Evolutionary conservation across 2,888 invertebrate species (phyloP), one percentile per base, ranked within the genome.

Genomic region (Apocheima hispidaria): DNA sequence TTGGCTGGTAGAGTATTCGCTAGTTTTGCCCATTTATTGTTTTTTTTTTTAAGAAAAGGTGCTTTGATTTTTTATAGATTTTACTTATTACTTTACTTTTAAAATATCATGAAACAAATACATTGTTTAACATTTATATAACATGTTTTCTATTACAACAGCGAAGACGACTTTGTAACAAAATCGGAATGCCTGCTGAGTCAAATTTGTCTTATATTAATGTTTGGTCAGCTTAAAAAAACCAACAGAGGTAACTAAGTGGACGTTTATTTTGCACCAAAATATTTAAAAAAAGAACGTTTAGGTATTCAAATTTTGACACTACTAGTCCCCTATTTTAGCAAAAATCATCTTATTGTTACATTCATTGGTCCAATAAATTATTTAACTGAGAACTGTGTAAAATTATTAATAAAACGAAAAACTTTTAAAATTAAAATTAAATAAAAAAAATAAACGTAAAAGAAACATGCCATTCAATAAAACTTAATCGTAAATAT

Each of bases 401-500:
- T 14, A 10, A 16, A 44, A 14, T 16, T 10, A 41, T 6, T n/a
- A 21, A 6, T 0, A 10, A 41, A 28, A 14, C 26, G 1, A 16
- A 5, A 9, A 36, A 14, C 33, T 49, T 14, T 20, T 20, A 14
- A 14, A 35, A 7, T 16, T 12, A 38, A 38, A 51, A 48, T 18
- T 33, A 48, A 44, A 16, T 18, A 48, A 18, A 18, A 9, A n/a
- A n/a, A n/a, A n/a, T n/a, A n/a, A n/a, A n/a, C n/a, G n/a, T n/a
- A n/a, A n/a, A n/a, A n/a, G n/a, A n/a, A 41, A 48, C 46, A 46
- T 36, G 43, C 60, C 60, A 59, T 69, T 54, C 62, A 70, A 74
- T 74, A 78, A 77, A 79, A 74, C 75, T 67, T 68, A 72, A 74
- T 73, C 73, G 76, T 70, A 76, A 72, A 77, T 68, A 77, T 73